Evolutionary conservation across 1,140 invertebrate species (phyloP), one percentile per base, ranked within the genome.

Genomic region (Aleiodes sp.): DNA sequence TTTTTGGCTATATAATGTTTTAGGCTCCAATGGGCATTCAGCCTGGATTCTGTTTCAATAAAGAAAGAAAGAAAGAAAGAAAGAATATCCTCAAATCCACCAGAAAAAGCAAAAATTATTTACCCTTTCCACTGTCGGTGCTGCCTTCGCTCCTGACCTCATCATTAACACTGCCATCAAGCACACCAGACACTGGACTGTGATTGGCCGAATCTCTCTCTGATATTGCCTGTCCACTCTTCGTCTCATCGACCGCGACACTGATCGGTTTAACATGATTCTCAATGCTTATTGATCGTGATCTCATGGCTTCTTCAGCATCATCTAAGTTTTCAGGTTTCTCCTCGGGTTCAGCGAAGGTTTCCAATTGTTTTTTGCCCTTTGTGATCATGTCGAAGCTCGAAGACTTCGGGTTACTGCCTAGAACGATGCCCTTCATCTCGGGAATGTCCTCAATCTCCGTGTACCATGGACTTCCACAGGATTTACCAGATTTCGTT

Each of bases 141-240:
- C 82, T 85, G 52, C 82, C 84, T 69, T 87, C 87, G 35, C 87
- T 88, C 59, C 84, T 78, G 3, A 84, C 80, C 66, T 87, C 87
- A 62, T 87, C 87, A 0, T 82, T 87, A 9, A 84, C 78, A 46
- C 85, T 87, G 4, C 83, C 86, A 41, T 88, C 87, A 4, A 87
- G 73, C 0, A 85, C 81, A 16, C 80, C 84, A 9, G 84, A 85
- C 10, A 84, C 78, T 0, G 88, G 88, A 72, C 88, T 89, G 26
- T 89, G 87, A 80, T 88, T 89, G 0, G 88, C 88, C 0, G 88
- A 88, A 70, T 89, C 88, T 66, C 87, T 80, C 67, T 87, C 86
- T 4, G 78, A 77, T 4, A 73, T 67, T 29, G 29, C 66, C 62
- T 73, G 75, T 14, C 56, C 71, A 7, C 52, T 71, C 37, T 71